A percentile compares a stretch with the other conserved stretches of the same genome.
Evolutionary conservation across 2,113 vertebrate genomes (phyloP).

Genomic region (Scartelaos histophorus): DNA sequence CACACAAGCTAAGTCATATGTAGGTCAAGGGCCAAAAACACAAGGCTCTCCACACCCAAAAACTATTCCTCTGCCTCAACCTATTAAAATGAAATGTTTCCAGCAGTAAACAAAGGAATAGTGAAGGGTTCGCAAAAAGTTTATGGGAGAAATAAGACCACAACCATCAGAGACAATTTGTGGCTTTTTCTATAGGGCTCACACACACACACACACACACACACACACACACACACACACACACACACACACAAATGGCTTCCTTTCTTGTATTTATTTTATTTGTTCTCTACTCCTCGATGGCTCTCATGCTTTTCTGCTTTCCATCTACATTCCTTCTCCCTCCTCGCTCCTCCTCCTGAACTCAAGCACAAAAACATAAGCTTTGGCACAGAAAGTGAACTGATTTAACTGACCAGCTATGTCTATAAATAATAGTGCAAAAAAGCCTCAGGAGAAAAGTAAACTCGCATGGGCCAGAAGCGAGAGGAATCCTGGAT

Average conservation of each 20-base stretch:
- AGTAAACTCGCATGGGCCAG: conserved; percentile 15
- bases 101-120: conserved; percentile 45
- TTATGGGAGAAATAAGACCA: conserved; percentile 43
- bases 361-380: conserved; percentile 58
- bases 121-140: conserved; percentile 28
- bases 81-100: conserved; percentile 55
- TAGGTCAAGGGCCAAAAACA: conserved; percentile 38
- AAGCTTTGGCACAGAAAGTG: conserved; percentile 46
- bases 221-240: background rate
- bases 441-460: conserved; percentile 9
- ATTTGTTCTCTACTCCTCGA: conserved; percentile 1
- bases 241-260: conserved; percentile 12
- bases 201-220: conserved; percentile 5
- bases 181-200: conserved; percentile 28
- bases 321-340: conserved; percentile 39
- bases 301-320: conserved; percentile 11
- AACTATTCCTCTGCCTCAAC: conserved; percentile 12
- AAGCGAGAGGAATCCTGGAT: no score
- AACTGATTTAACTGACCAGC: conserved; percentile 65
- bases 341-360: conserved; percentile 33
- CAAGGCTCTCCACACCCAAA: conserved; percentile 33
- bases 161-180: conserved; percentile 18
- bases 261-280: background rate
- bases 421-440: conserved; percentile 60
- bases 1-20: conserved; percentile 17